phyloP scores from a whole-genome alignment of 2,888 invertebrate genomes.

The Eupithecia insigniata region DNA sequence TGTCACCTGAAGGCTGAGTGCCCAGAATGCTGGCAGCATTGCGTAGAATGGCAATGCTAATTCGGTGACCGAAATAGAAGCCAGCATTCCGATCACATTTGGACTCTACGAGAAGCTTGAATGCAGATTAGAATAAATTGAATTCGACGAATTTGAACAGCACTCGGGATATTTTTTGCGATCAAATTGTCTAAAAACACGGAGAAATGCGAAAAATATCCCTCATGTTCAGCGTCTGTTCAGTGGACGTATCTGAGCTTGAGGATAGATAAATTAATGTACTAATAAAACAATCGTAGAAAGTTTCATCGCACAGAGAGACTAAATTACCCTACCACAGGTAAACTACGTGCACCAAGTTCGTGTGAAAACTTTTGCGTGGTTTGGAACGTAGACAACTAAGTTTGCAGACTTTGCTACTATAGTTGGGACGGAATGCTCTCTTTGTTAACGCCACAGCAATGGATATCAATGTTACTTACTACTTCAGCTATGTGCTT shows the following conservation, averaged over 20 bases:
- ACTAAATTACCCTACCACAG: neutral
- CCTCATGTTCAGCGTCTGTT: too few relatives aligned
- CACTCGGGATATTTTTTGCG: neutral
- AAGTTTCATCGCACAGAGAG: neutral
- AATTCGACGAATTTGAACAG: neutral
- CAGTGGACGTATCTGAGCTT: neutral
- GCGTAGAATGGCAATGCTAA: too few relatives aligned
- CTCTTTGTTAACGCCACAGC: neutral
- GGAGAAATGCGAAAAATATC: too few relatives aligned
- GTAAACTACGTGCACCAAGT: constrained; percentile 5
- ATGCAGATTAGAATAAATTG: neutral
- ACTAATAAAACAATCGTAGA: neutral
- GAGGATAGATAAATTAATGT: neutral
- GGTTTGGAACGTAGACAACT: constrained; percentile 13
- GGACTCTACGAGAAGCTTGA: too few relatives aligned
- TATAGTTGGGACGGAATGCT: neutral
- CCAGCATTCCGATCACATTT: too few relatives aligned
- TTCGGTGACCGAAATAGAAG: too few relatives aligned
- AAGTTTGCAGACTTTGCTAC: constrained; percentile 12
- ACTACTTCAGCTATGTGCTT: neutral
- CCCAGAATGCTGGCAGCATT: too few relatives aligned
- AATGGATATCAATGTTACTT: constrained; percentile 7
- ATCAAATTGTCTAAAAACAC: too few relatives aligned
- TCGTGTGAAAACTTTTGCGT: constrained; percentile 4
- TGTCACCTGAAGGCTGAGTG: too few relatives aligned